These are phyloP conservation scores for Hydra vulgaris DNA, from an alignment of 30 jellyfish, hydroid and myxozoan genomes.

Conservation along the genomic window DNA sequence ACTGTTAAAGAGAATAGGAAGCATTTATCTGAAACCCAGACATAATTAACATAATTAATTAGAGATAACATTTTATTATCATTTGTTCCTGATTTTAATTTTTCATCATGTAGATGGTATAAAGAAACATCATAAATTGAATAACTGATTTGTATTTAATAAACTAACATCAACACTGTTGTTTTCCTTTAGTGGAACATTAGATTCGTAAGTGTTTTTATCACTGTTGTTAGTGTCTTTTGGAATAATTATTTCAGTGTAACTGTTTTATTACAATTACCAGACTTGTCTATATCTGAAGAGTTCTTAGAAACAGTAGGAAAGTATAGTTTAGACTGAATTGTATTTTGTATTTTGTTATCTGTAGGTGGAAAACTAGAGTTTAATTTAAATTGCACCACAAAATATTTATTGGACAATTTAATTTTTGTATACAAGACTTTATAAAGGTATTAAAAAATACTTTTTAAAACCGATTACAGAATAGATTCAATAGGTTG, in stretches of 20 bases:
- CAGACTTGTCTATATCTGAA: neutral
- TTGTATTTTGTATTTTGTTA: neutral
- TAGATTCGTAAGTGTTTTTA: neutral
- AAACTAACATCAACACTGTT: neutral
- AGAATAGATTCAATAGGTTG: neutral
- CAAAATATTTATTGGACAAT: neutral
- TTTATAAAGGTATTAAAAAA: neutral
- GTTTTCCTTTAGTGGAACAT: neutral
- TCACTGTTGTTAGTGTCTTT: neutral
- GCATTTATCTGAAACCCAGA: too few species aligned
- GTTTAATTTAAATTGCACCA: neutral
- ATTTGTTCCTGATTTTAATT: too few species aligned
- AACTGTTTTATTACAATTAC: neutral
- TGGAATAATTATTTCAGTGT: neutral
- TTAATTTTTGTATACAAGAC: neutral
- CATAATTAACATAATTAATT: too few species aligned
- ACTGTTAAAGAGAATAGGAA: too few species aligned
- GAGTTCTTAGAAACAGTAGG: neutral
- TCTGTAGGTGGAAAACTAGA: neutral
- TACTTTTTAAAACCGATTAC: neutral
- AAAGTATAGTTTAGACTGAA: neutral
- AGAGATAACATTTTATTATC: too few species aligned
- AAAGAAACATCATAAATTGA: too few species aligned
- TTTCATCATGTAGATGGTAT: too few species aligned
- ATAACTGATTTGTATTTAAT: neutral